These are phyloP conservation scores for Sminthurides aquaticus DNA, from an alignment of 2,888 invertebrate genomes.

Conservation along the genomic window DNA sequence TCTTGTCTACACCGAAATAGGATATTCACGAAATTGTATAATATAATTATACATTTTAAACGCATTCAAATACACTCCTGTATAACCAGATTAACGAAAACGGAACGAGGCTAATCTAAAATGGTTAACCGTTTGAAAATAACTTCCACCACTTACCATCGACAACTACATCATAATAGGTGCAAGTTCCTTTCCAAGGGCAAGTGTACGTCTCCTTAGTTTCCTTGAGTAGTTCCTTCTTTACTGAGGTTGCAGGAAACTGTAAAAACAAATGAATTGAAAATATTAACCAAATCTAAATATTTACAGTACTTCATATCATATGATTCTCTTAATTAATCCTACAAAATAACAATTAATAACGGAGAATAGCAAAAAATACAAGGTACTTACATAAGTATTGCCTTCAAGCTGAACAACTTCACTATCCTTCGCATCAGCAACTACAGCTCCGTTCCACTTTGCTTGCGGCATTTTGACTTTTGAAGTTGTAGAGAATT, in stretches of 20 bases:
- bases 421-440: conserved; percentile 24
- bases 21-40: no score
- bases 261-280: conserved; percentile 16
- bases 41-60: conserved; percentile 1
- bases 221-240: conserved; percentile 29
- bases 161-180: conserved; percentile 31
- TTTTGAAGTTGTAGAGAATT: not conserved
- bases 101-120: no score
- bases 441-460: conserved; percentile 28
- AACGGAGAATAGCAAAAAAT: not conserved
- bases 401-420: conserved; percentile 28
- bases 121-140: no score
- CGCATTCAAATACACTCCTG: not conserved
- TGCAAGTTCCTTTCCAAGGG: conserved; percentile 34
- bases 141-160: no score
- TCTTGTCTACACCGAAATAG: no score
- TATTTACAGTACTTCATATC: no score
- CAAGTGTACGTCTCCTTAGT: conserved; percentile 22
- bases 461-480: conserved; percentile 27
- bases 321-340: no score
- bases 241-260: conserved; percentile 28
- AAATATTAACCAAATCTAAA: no score
- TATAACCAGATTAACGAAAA: no score
- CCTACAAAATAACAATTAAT: no score
- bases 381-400: conserved; percentile 27